A percentile compares a stretch with the other conserved stretches of the same genome.
These are phyloP conservation scores for Pangasianodon hypophthalmus DNA, from an alignment of 2,113 vertebrate genomes.

Conservation along the genomic window DNA sequence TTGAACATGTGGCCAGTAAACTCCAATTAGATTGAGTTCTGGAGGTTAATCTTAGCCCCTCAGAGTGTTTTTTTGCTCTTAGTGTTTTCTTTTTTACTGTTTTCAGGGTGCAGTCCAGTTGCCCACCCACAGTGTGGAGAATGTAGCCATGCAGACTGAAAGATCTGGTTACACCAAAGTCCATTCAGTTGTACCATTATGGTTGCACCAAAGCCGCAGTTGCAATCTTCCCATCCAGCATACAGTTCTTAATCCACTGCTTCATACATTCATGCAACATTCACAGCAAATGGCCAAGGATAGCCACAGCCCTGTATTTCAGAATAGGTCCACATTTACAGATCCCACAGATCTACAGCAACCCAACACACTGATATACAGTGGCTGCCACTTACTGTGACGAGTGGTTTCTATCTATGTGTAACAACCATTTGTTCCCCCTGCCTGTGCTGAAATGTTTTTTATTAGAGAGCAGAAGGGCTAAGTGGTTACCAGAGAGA, in stretches of 20 bases:
- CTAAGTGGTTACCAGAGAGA: constrained; percentile 63
- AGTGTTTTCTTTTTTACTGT: constrained; percentile 43
- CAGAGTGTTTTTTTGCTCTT: constrained; percentile 42
- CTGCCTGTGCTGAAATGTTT: constrained; percentile 60
- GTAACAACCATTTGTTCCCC: constrained; percentile 50
- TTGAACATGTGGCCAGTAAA: constrained; percentile 62
- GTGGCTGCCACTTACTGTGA: constrained; percentile 5
- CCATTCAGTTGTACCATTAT: neutral
- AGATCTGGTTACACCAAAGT: constrained; percentile 5
- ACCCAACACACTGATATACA: neutral
- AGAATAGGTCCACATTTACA: neutral
- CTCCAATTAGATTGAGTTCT: constrained; percentile 56
- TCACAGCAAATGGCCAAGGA: neutral
- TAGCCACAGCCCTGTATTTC: neutral
- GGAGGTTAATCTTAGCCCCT: constrained; percentile 44
- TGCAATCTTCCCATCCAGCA: neutral
- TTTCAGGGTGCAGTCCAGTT: constrained; percentile 14
- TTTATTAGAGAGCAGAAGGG: constrained; percentile 66
- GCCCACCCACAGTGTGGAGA: constrained; percentile 37
- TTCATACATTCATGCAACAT: neutral
- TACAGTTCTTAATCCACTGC: neutral
- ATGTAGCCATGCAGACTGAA: neutral
- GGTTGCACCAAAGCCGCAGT: neutral
- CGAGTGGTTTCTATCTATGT: constrained; percentile 48
- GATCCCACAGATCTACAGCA: neutral